Conservation (phyloP, 1,140 invertebrate genomes). For the Drosophila carrolli region DNA sequence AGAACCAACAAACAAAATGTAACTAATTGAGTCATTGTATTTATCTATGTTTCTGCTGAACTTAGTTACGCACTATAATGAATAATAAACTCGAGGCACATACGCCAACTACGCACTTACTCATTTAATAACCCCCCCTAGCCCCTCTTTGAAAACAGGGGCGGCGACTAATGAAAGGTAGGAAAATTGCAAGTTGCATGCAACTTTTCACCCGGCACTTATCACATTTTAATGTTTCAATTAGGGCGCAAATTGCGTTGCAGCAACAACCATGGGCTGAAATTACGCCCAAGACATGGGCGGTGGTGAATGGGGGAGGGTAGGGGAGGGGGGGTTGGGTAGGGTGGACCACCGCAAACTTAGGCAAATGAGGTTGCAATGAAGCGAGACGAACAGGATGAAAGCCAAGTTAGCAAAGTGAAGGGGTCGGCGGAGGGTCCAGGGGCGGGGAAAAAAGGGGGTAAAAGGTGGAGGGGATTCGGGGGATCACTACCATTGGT, state of each 20-base stretch:
- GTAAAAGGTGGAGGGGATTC: too few species aligned
- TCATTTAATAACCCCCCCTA: too few species aligned
- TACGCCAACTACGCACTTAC: conserved; percentile 1
- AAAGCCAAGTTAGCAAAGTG: conserved; percentile 47
- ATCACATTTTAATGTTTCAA: conserved; percentile 85
- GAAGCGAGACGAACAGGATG: conserved; percentile 66
- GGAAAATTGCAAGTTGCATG: conserved; percentile 61
- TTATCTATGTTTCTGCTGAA: background rate
- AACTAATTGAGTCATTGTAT: background rate
- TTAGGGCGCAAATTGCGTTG: conserved; percentile 80
- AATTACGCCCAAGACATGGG: background rate
- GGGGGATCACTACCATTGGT: background rate
- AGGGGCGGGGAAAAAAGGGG: background rate
- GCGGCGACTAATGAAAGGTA: conserved; percentile 37
- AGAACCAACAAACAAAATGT: background rate
- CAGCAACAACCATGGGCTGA: conserved; percentile 34
- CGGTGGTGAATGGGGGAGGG: background rate
- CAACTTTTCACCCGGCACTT: conserved; percentile 79
- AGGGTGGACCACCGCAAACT: conserved; percentile 58
- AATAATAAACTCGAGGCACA: background rate
- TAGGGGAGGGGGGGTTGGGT: background rate
- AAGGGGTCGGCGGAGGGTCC: background rate
- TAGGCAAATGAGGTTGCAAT: conserved; percentile 63
- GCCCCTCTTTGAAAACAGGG: background rate
- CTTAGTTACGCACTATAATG: background rate